These are phyloP conservation scores for Cheilosia soror DNA, from an alignment of 2,888 invertebrate genomes.

Conservation along the genomic window DNA sequence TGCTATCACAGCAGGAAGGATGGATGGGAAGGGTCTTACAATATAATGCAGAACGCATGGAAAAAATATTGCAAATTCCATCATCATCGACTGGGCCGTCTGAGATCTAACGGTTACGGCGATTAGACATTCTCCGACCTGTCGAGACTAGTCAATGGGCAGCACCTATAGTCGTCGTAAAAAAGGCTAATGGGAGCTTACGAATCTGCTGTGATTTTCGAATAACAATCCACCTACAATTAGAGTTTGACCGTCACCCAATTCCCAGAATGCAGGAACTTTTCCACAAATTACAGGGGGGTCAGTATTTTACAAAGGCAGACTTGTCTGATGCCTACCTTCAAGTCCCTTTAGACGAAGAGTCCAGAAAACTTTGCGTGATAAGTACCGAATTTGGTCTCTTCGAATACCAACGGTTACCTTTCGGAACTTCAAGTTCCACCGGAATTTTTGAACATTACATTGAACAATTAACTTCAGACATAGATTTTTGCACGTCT, in stretches of 20 bases:
- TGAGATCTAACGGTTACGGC: no score
- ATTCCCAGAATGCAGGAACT: constrained; percentile 12
- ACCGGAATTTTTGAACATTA: constrained; percentile 58
- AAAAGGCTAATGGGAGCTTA: no score
- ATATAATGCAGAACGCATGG: constrained; percentile 3
- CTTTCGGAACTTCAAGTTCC: constrained; percentile 69
- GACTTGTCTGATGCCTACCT: constrained; percentile 16
- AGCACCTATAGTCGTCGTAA: no score
- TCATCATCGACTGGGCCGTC: no score
- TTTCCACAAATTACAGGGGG: constrained; percentile 2
- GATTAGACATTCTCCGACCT: no score
- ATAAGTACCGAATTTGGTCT: constrained; percentile 67
- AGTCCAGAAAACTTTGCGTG: constrained; percentile 38
- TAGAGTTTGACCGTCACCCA: constrained; percentile 35
- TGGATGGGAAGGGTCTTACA: background rate
- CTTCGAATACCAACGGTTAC: constrained; percentile 72
- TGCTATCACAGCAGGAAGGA: constrained; percentile 7
- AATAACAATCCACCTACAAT: constrained; percentile 42
- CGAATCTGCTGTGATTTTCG: constrained; percentile 57
- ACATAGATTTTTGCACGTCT: constrained; percentile 41
- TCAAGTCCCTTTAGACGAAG: constrained; percentile 42
- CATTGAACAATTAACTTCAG: constrained; percentile 66
- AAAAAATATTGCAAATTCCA: no score
- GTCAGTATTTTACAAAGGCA: background rate
- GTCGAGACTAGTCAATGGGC: no score